Conservation (phyloP, 2,113 vertebrate species). For the Pao palembangensis region DNA sequence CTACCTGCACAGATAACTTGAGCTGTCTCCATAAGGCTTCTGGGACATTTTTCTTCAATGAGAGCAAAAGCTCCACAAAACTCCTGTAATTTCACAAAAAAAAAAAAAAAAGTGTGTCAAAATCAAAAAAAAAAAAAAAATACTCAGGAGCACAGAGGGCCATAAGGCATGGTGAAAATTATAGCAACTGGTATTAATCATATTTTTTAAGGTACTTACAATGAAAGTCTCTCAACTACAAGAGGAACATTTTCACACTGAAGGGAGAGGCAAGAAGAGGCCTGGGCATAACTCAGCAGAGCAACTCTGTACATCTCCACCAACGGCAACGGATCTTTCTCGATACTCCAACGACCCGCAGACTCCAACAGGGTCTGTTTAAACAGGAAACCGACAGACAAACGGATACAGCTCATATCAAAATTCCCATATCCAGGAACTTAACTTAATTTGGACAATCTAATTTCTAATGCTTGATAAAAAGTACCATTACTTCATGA, state of each 20-base stretch:
- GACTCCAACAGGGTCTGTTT: conserved; percentile 89
- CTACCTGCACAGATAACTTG: conserved; percentile 87
- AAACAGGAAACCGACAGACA: conserved; percentile 1
- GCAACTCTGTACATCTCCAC: conserved; percentile 88
- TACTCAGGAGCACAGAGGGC: too few species aligned
- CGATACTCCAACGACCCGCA: conserved; percentile 85
- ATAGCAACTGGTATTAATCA: background rate
- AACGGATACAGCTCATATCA: too few species aligned
- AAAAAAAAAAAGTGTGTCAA: background rate
- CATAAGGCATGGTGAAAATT: background rate
- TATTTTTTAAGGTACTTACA: conserved; percentile 79
- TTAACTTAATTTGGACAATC: too few species aligned
- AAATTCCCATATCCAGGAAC: too few species aligned
- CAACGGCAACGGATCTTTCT: conserved; percentile 86
- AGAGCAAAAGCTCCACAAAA: conserved; percentile 91
- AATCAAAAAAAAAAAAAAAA: background rate
- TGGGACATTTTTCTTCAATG: conserved; percentile 83
- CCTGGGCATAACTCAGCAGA: conserved; percentile 86
- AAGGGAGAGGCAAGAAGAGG: conserved; percentile 82
- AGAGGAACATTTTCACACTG: conserved; percentile 89
- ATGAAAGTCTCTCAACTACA: conserved; percentile 87
- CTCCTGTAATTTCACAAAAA: conserved; percentile 74
- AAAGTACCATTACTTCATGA: too few species aligned
- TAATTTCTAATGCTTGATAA: too few species aligned
- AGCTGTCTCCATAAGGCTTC: conserved; percentile 85